Conservation (phyloP, 2,797 vertebrate genomes). For the Masticophis lateralis region DNA sequence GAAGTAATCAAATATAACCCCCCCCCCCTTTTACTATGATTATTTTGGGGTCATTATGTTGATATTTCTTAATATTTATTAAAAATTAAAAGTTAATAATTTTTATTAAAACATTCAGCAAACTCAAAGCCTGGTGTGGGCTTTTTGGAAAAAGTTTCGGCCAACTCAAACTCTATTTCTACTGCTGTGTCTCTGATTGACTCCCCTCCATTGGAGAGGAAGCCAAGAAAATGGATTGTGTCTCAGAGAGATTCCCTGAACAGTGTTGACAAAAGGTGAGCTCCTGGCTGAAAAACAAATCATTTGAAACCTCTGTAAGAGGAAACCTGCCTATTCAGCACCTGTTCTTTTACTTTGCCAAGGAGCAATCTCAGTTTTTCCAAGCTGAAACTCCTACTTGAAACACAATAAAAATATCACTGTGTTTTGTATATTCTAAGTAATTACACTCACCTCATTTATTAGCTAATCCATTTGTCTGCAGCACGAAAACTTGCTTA, state of each 20-base stretch:
- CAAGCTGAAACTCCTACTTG: background rate
- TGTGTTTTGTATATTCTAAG: conserved; percentile 38
- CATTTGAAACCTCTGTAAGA: background rate
- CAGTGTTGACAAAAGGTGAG: background rate
- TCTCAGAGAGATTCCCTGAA: background rate
- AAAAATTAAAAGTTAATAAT: background rate
- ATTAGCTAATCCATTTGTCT: conserved; percentile 3
- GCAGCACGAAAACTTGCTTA: conserved; percentile 22
- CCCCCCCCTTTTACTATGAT: background rate
- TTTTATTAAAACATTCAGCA: background rate
- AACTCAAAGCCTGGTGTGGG: background rate
- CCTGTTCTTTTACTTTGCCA: background rate
- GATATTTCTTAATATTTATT: background rate
- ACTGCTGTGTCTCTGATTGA: background rate
- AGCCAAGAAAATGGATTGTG: background rate
- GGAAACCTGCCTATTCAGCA: background rate
- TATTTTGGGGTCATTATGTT: background rate
- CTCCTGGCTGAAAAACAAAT: background rate
- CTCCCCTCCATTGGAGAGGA: background rate
- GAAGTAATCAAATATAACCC: background rate
- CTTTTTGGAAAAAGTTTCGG: background rate
- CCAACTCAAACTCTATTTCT: background rate
- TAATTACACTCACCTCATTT: conserved; percentile 32
- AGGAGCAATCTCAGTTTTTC: background rate
- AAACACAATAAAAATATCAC: background rate